phyloP scores from a whole-genome alignment of 2,888 invertebrate genomes.

The Shargacucullia verbasci region DNA sequence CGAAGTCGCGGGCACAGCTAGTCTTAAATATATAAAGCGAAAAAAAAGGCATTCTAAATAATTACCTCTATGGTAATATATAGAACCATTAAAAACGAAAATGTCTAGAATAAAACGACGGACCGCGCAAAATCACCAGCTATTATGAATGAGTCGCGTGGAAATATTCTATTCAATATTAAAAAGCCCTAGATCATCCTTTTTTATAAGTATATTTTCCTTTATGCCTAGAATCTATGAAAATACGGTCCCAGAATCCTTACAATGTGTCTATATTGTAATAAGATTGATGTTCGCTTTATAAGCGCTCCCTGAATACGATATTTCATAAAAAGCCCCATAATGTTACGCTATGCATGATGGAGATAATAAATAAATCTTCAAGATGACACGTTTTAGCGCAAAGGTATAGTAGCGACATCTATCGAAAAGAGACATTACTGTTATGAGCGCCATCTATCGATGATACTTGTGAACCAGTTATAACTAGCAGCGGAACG shows the following conservation, averaged over 20 bases:
- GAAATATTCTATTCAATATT: too few species aligned
- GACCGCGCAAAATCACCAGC: too few species aligned
- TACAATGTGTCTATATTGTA: slow-evolving; percentile 18
- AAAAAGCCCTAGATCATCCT: too few species aligned
- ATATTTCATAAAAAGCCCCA: slow-evolving; percentile 42
- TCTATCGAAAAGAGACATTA: slow-evolving; percentile 2
- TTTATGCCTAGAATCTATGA: slow-evolving; percentile 22
- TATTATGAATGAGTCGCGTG: too few species aligned
- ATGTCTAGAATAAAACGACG: too few species aligned
- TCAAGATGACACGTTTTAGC: slow-evolving; percentile 9
- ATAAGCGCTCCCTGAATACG: slow-evolving; percentile 34
- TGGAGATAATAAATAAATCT: slow-evolving; percentile 40
- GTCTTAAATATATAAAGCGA: too few species aligned
- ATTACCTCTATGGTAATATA: too few species aligned
- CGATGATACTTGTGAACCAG: slow-evolving; percentile 9
- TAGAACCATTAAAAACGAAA: too few species aligned
- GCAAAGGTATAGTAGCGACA: slow-evolving; percentile 5
- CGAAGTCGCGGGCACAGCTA: too few species aligned
- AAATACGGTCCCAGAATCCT: slow-evolving; percentile 29
- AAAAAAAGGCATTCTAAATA: too few species aligned
- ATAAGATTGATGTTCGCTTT: slow-evolving; percentile 40
- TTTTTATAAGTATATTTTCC: too few species aligned
- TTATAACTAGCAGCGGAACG: too few species aligned
- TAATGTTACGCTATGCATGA: slow-evolving; percentile 31
- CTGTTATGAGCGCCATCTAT: slow-evolving; percentile 73